phyloP scores from a whole-genome alignment of 2,888 invertebrate genomes.

The Cyrtodaria siliqua region DNA sequence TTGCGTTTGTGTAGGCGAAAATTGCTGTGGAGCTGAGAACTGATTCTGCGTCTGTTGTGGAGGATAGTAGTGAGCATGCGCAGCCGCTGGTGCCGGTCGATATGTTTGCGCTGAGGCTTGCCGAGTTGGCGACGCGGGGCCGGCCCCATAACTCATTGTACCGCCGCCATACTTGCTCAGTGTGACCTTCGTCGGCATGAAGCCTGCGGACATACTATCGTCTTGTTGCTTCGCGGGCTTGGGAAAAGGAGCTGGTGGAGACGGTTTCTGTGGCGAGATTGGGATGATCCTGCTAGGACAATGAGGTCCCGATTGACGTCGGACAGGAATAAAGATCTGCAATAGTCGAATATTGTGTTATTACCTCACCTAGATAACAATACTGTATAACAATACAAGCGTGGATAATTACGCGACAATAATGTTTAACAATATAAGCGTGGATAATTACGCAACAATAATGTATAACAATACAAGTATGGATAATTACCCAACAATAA shows the following conservation, averaged over 20 bases:
- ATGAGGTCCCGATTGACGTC: conserved; percentile 49
- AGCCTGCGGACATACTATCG: conserved; percentile 53
- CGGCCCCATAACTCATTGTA: conserved; percentile 71
- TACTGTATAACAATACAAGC: not conserved
- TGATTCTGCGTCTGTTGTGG: conserved; percentile 8
- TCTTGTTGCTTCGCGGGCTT: conserved; percentile 22
- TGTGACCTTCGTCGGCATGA: conserved; percentile 75
- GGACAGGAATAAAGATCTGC: conserved; percentile 59
- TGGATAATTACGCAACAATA: too few species aligned
- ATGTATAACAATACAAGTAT: too few species aligned
- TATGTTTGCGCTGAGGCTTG: conserved; percentile 40
- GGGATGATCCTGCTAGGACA: conserved; percentile 63
- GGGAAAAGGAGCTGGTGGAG: conserved; percentile 37
- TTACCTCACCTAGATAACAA: not conserved
- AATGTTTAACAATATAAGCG: too few species aligned
- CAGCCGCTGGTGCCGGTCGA: conserved; percentile 44
- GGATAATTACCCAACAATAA: too few species aligned
- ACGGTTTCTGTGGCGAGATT: conserved; percentile 63
- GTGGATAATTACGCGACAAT: too few species aligned
- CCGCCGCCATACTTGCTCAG: conserved; percentile 78
- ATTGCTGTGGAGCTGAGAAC: conserved; percentile 41
- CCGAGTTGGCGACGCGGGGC: conserved; percentile 36
- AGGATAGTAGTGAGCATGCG: conserved; percentile 1
- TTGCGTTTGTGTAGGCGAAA: not conserved
- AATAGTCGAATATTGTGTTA: not conserved